These are phyloP conservation scores for Melierax canorus DNA, from an alignment of 2,113 vertebrate genomes.

Conservation along the genomic window DNA sequence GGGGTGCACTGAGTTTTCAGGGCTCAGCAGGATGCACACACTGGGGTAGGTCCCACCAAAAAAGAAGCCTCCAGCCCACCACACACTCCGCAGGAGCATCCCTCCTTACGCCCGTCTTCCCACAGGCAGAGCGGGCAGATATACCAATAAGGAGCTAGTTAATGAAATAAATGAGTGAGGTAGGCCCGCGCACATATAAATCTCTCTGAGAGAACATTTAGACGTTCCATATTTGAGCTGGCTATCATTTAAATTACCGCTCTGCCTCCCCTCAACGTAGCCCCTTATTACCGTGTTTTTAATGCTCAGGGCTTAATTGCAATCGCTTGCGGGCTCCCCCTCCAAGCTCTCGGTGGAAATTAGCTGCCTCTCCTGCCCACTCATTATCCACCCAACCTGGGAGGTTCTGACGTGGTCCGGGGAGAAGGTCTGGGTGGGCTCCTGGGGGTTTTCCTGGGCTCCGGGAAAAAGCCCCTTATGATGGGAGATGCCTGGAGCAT, in stretches of 20 bases:
- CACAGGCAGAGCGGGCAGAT: background rate
- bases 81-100: accelerated
- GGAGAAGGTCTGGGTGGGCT: background rate
- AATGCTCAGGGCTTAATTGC: slow-evolving; percentile 69
- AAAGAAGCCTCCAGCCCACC: background rate
- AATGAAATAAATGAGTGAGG: slow-evolving; percentile 68
- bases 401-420: background rate
- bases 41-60: background rate
- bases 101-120: background rate
- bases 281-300: slow-evolving; percentile 66
- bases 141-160: slow-evolving; percentile 47
- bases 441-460: background rate
- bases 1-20: background rate
- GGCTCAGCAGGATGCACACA: background rate
- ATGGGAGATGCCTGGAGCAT: background rate
- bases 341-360: slow-evolving; percentile 36
- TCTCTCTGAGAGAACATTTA: slow-evolving; percentile 67
- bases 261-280: slow-evolving; percentile 63
- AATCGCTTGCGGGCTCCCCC: background rate
- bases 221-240: slow-evolving; percentile 66
- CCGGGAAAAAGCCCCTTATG: background rate
- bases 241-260: slow-evolving; percentile 71
- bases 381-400: background rate
- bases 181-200: slow-evolving; percentile 63
- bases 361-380: slow-evolving; percentile 34